A percentile compares a stretch with the other conserved stretches of the same genome.
These are phyloP conservation scores for Semibalanus balanoides DNA, from an alignment of 1,140 invertebrate genomes.

Conservation along the genomic window DNA sequence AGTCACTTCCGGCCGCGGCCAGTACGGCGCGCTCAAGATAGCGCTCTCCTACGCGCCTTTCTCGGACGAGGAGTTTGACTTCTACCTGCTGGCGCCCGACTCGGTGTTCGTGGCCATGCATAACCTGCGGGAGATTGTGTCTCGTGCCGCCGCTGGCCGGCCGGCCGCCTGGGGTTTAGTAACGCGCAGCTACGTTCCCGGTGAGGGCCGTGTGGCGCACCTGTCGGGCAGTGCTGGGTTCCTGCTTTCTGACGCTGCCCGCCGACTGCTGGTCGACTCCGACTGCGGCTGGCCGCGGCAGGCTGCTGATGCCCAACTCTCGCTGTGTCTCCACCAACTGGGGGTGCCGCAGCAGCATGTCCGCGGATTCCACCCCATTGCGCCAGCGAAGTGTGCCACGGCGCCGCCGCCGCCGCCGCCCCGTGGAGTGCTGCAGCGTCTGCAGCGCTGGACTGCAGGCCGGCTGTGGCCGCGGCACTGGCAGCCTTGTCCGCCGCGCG, in stretches of 20 bases:
- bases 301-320: neutral
- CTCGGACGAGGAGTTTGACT: neutral
- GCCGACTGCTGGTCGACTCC: neutral
- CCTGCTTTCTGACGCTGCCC: neutral
- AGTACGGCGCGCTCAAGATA: neutral
- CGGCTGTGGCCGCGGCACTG: too few relatives aligned
- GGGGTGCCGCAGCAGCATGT: neutral
- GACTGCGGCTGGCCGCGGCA: neutral
- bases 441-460: neutral
- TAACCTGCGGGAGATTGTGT: neutral
- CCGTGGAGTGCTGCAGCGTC: neutral
- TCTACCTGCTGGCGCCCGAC: neutral
- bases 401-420: too few relatives aligned
- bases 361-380: neutral
- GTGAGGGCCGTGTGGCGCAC: neutral
- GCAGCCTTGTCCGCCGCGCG: neutral
- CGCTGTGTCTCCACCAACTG: neutral
- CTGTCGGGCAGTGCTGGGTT: neutral
- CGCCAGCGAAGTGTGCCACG: neutral
- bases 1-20: too few relatives aligned
- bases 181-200: neutral
- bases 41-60: neutral
- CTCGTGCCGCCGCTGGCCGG: too few relatives aligned
- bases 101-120: neutral
- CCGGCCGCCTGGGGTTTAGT: neutral